These are phyloP conservation scores for Rutilus rutilus DNA, from an alignment of 2,113 vertebrate genomes.

Conservation along the genomic window DNA sequence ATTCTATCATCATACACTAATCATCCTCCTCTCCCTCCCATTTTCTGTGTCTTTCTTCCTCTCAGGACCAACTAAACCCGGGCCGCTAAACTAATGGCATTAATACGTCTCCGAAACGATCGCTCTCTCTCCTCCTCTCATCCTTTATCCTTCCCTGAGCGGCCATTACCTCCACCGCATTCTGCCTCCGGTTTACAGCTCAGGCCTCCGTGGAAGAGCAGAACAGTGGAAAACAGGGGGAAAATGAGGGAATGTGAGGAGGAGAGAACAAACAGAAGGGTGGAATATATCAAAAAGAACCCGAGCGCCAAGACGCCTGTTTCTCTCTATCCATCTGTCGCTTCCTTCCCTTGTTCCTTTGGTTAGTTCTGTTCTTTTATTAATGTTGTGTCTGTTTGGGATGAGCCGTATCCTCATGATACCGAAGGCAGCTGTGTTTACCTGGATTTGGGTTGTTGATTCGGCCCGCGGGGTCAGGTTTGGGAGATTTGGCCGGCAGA, in stretches of 20 bases:
- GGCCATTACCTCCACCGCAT: slow-evolving; percentile 75
- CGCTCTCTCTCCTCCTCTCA: slow-evolving; percentile 60
- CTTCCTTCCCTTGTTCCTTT: slow-evolving; percentile 11
- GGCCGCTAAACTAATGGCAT: slow-evolving; percentile 75
- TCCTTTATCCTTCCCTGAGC: slow-evolving; percentile 69
- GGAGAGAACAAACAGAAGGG: slow-evolving; percentile 54
- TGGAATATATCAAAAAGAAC: slow-evolving; percentile 65
- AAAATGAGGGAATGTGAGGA: slow-evolving; percentile 45
- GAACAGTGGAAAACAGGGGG: slow-evolving; percentile 35
- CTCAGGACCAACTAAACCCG: slow-evolving; percentile 60
- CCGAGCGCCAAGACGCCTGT: slow-evolving; percentile 36
- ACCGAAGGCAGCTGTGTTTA: slow-evolving; percentile 56
- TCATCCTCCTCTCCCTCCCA: slow-evolving; percentile 19
- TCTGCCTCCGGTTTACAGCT: slow-evolving; percentile 74
- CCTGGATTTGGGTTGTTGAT: slow-evolving; percentile 77
- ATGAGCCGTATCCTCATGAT: slow-evolving; percentile 4
- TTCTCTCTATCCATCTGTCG: slow-evolving; percentile 49
- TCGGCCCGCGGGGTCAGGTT: slow-evolving; percentile 73
- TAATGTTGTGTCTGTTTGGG: slow-evolving; percentile 36
- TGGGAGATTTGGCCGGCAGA: slow-evolving; percentile 74
- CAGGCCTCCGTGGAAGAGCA: slow-evolving; percentile 55
- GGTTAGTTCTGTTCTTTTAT: slow-evolving; percentile 30
- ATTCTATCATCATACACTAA: slow-evolving; percentile 55
- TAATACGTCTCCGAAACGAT: slow-evolving; percentile 77
- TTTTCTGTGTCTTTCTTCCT: slow-evolving; percentile 39